Base-by-base conservation (phyloP, 2,113 vertebrate genomes). In the Equus przewalskii region DNA sequence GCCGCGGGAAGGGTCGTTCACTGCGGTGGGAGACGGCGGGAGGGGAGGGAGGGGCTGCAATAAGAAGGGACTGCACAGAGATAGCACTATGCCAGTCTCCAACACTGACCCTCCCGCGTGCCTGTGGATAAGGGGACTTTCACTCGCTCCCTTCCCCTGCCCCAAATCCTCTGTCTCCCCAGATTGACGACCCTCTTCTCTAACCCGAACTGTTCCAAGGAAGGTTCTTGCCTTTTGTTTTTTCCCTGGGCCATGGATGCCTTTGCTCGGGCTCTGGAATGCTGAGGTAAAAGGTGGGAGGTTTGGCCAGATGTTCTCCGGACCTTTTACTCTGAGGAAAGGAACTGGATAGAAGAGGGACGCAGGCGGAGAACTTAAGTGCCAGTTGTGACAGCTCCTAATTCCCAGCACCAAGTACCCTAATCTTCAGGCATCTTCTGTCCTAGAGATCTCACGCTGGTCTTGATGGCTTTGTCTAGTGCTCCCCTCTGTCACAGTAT, bases 61-160 rank as follows among this genome's bases (percentile, higher is more conserved):
- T 1, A 60, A 36, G 16, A 21, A 33, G 83, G 58, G 24, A 26
- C 54, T 18, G 28, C 75, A 5, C n/a, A 5, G 30, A 78, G 83
- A 46, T 1, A 4, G 8, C 65, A 0, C 26, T 0, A 1, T 2
- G 69, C 60, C 18, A 0, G 21, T 12, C 46, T 69, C 19, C 81
- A 6, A 0, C n/a, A 2, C 54, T 0, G 26, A 1, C 69, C 76
- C 70, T 41, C 33, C 6, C 78, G 7, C 26, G 2, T 7, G 81
- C 72, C 60, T 36, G 49, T 10, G 81, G 33, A 76, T 30, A 8
- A 41, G 15, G 22, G 33, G 7, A 54, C 51, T 76, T 33, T 6
- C 44, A 0, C 28, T 26, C 3, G 5, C 28, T 64, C 41, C 60
- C 64, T n/a, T 44, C 18, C 30, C 10, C 36, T 3, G 21, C 14